Base-by-base conservation (phyloP, 1,140 invertebrate species). In the Drosophila kurseongensis region DNA sequence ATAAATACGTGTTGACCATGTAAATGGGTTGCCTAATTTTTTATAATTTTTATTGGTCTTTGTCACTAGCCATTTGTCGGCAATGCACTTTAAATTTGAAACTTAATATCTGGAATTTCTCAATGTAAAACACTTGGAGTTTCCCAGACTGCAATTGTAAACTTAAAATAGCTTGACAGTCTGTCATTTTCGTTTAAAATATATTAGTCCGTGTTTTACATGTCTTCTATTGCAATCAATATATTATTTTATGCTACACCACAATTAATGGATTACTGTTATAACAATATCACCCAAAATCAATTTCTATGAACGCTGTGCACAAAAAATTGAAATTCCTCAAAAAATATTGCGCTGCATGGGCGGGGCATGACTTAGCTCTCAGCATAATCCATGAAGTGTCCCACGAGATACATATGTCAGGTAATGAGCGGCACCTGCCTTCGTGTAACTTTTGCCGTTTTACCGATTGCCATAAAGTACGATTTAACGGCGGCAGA, bases 351-450 rank as follows among this genome's bases (percentile, higher is more conserved):
- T 32, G 7, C 7, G 29, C 6, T 8, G 8, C 29, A 41, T 57
- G 44, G 67, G 68, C 68, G 51, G 9, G 67, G 16, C 67, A 7
- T 38, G 63, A 16, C 50, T 41, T 16, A 36, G 65, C 67, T 47
- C n/a, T 47, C n/a, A 29, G 51, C 66, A 71, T 57, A 71, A 69
- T 58, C 67, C 51, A 5, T 18, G 29, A 69, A 57, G 36, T 71
- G 44, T 48, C 44, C 65, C 29, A 41, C 68, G 52, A 58, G 52
- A 58, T 57, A 71, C 66, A 56, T 58, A 36, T 72, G 66, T 71
- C 66, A 72, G 66, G 66, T 72, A 72, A 72, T 72, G 52, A 71
- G 68, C 67, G 65, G 65, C 68, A 72, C 68, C 68, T 72, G 65
- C 67, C 67, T 47, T 50, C 65, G 67, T 47, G 65, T 71, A 71